Percentiles rank a stretch among this genome's conserved stretches.
Conservation (phyloP, 2,888 invertebrate genomes). For the Chironomus tentans region DNA sequence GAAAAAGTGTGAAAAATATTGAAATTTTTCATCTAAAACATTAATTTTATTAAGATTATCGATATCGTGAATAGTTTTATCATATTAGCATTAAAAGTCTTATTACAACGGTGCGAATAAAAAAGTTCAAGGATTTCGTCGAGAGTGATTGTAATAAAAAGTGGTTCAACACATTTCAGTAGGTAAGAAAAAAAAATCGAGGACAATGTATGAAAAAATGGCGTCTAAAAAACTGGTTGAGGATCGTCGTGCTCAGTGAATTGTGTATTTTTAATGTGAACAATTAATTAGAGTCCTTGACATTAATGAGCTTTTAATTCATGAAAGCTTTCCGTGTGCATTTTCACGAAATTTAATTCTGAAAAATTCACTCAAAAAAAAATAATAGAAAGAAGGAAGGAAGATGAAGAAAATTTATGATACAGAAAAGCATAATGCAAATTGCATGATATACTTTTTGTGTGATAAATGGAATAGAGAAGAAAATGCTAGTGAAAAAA, state of each 20-base stretch:
- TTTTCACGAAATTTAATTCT: not conserved
- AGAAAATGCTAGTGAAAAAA: not conserved
- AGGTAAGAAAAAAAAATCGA: slow-evolving; percentile 26
- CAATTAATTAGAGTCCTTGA: slow-evolving; percentile 6
- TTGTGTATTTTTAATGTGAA: slow-evolving; percentile 8
- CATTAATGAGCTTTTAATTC: slow-evolving; percentile 14
- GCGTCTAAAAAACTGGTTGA: slow-evolving; percentile 22
- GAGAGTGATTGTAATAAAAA: not conserved
- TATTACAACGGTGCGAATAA: not conserved
- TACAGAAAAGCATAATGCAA: not conserved
- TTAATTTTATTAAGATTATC: slow-evolving; percentile 5
- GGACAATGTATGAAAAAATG: slow-evolving; percentile 27
- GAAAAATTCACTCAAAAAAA: not conserved
- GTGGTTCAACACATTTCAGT: slow-evolving; percentile 23
- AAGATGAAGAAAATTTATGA: not conserved
- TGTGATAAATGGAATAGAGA: not conserved
- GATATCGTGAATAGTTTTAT: slow-evolving; percentile 6
- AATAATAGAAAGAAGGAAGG: too few species aligned
- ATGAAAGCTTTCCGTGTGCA: not conserved
- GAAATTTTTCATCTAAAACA: slow-evolving; percentile 1
- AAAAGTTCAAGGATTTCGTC: slow-evolving; percentile 8
- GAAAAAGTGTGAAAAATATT: slow-evolving; percentile 1
- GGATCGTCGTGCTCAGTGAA: slow-evolving; percentile 1
- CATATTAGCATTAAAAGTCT: not conserved
- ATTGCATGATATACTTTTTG: not conserved